These are phyloP conservation scores for Canis aureus DNA, from an alignment of 2,113 vertebrate genomes.

Conservation along the genomic window DNA sequence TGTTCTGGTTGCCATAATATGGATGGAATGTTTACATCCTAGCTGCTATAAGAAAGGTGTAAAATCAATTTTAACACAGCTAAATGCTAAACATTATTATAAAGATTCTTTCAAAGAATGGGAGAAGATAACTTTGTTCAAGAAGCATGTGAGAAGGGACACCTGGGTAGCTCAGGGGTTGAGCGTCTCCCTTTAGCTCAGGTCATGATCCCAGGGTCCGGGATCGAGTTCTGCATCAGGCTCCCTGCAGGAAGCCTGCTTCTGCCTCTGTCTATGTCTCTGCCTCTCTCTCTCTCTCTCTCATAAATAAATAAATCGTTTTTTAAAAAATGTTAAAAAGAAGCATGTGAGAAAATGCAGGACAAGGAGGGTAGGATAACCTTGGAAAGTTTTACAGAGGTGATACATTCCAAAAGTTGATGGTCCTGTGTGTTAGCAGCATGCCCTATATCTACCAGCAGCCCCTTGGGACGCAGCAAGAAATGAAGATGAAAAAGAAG, in stretches of 20 bases:
- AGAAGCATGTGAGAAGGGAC: neutral
- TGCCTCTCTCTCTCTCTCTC: too few relatives aligned
- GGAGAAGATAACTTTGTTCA: slow-evolving; percentile 12
- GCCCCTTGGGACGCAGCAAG: neutral
- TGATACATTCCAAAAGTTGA: neutral
- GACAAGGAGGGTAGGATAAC: neutral
- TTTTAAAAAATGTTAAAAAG: neutral
- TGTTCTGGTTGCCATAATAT: slow-evolving; percentile 35
- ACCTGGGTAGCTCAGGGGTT: too few relatives aligned
- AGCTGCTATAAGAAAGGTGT: neutral
- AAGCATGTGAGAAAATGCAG: neutral
- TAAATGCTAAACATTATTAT: slow-evolving; percentile 8
- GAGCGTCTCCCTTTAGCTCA: too few relatives aligned
- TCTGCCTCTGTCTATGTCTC: too few relatives aligned
- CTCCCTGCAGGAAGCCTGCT: too few relatives aligned
- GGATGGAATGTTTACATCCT: neutral
- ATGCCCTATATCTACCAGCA: neutral
- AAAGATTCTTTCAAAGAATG: slow-evolving; percentile 49
- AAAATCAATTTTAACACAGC: slow-evolving; percentile 44
- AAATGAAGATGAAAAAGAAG: slow-evolving; percentile 34
- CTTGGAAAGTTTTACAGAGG: slow-evolving; percentile 15
- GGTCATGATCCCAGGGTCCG: too few relatives aligned
- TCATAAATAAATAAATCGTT: too few relatives aligned
- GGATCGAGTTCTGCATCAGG: too few relatives aligned
- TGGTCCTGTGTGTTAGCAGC: neutral